phyloP scores from a whole-genome alignment of 2,888 invertebrate species.

The Chalcis sispes region DNA sequence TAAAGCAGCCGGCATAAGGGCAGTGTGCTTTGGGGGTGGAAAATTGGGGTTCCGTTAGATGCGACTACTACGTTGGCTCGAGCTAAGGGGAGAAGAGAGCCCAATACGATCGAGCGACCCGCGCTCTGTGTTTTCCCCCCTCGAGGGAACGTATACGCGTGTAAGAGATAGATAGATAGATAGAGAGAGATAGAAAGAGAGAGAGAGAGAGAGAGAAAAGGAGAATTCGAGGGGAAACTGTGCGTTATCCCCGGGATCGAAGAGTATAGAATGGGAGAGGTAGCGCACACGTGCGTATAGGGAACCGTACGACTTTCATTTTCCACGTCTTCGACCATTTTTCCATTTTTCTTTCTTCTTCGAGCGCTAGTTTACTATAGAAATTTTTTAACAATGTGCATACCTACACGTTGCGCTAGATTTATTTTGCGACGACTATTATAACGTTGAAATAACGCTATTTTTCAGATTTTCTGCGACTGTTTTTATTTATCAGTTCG shows the following conservation, averaged over 20 bases:
- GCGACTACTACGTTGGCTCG: no score
- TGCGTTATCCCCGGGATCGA: constrained; percentile 23
- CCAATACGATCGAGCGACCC: constrained; percentile 22
- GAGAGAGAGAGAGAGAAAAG: background rate
- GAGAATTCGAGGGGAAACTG: background rate
- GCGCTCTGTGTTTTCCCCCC: constrained; percentile 10
- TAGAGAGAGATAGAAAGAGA: no score
- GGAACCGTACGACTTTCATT: constrained; percentile 36
- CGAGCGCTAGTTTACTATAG: background rate
- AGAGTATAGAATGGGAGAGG: background rate
- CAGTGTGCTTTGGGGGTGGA: constrained; percentile 21
- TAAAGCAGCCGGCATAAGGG: no score
- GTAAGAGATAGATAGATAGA: no score
- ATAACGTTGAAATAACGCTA: no score
- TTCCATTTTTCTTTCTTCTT: background rate
- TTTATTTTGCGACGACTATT: no score
- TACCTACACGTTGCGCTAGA: no score
- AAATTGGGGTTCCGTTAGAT: constrained; percentile 43
- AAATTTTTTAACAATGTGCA: no score
- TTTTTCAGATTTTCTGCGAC: no score
- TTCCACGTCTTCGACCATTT: constrained; percentile 19
- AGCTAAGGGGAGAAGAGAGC: no score
- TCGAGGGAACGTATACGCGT: background rate
- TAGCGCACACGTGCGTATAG: background rate
- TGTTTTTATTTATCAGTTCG: no score